Evolutionary conservation across 2,113 vertebrate species (phyloP).

Genomic region (Sylvia atricapilla): DNA sequence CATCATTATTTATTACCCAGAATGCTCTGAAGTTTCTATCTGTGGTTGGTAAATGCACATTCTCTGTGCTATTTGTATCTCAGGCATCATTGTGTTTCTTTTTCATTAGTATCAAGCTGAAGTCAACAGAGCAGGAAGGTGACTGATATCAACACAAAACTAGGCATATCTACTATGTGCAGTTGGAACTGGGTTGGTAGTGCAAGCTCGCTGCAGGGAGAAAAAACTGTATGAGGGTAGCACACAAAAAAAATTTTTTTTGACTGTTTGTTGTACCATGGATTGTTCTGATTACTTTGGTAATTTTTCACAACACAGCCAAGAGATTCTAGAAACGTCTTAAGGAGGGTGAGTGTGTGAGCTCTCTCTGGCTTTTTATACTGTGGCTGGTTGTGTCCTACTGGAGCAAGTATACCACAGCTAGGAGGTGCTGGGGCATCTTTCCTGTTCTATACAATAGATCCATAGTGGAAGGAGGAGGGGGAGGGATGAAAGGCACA

Average conservation of each 20-base stretch:
- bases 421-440: neutral
- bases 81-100: neutral
- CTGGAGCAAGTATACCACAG: neutral
- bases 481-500: neutral
- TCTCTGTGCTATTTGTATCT: neutral
- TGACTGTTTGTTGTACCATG: neutral
- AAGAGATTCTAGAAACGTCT: neutral
- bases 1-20: neutral
- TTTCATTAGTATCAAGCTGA: neutral
- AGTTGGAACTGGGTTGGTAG: neutral
- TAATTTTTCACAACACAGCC: neutral
- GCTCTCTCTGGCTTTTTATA: neutral
- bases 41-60: neutral
- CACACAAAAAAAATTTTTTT: neutral
- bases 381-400: neutral
- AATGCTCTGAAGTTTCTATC: neutral
- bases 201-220: neutral
- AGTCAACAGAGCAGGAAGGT: neutral
- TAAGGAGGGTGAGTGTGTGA: rapidly evolving
- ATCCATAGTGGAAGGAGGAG: neutral
- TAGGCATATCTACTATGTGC: neutral
- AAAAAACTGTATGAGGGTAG: neutral
- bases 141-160: neutral
- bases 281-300: neutral
- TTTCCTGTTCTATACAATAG: neutral